A percentile compares a stretch with the other conserved stretches of the same genome.
These are phyloP conservation scores for Tyto alba DNA, from an alignment of 2,113 vertebrate genomes.

Conservation along the genomic window DNA sequence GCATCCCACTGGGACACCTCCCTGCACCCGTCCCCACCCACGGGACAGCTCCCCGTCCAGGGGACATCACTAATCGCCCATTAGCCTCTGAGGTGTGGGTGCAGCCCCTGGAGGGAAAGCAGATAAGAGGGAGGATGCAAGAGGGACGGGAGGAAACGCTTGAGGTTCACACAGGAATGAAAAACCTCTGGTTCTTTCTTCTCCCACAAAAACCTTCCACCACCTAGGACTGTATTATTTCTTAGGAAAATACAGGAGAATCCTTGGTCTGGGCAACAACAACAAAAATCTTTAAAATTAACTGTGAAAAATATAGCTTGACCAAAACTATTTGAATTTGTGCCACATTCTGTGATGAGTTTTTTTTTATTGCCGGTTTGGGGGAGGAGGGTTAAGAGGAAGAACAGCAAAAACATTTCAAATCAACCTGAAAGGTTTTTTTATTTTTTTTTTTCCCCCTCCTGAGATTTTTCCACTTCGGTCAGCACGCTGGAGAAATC, in stretches of 20 bases:
- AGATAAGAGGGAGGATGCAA: neutral
- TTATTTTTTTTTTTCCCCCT: neutral
- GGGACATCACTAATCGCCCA: accelerated
- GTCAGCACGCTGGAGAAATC: accelerated
- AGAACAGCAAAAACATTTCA: neutral
- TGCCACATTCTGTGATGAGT: neutral
- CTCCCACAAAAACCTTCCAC: neutral
- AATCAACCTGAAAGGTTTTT: neutral
- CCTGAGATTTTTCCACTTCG: neutral
- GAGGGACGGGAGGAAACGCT: neutral
- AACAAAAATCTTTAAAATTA: neutral
- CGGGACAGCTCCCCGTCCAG: neutral
- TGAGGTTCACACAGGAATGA: neutral
- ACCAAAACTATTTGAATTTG: neutral
- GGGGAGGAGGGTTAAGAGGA: neutral
- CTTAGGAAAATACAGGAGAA: neutral
- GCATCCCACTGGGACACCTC: neutral
- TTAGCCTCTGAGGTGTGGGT: neutral
- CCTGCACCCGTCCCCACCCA: neutral
- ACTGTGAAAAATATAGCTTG: neutral
- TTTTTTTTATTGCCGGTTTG: neutral
- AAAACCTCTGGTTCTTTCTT: neutral
- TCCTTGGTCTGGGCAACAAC: neutral
- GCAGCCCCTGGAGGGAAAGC: neutral
- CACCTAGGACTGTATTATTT: neutral